Conservation (phyloP, 2,888 invertebrate species). For the Coenonympha arcania region DNA sequence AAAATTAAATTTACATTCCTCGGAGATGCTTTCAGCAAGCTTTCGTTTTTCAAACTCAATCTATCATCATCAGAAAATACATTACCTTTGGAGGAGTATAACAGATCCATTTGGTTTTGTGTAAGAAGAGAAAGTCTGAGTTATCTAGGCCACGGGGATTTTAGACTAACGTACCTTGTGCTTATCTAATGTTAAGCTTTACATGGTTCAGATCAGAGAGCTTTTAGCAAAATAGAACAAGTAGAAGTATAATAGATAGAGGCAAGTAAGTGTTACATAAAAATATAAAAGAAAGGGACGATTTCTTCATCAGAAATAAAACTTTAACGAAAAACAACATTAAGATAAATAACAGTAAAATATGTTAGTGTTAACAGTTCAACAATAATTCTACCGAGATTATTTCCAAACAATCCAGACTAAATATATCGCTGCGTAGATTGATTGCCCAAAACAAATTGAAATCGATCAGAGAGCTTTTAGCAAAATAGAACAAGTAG, state of each 20-base stretch:
- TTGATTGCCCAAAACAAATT: conserved; percentile 5
- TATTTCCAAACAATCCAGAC: not conserved
- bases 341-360: too few relatives aligned
- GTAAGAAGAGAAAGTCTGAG: conserved; percentile 23
- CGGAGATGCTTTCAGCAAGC: conserved; percentile 16
- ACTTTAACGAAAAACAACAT: too few relatives aligned
- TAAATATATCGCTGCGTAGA: not conserved
- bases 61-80: conserved; percentile 21
- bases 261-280: too few relatives aligned
- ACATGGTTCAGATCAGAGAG: not conserved
- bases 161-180: conserved; percentile 8
- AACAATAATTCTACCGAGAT: too few relatives aligned
- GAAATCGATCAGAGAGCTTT: not conserved
- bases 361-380: too few relatives aligned
- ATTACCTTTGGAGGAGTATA: conserved; percentile 16
- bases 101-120: conserved; percentile 22
- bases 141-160: conserved; percentile 21
- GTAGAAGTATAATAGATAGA: too few relatives aligned
- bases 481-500: too few relatives aligned
- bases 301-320: too few relatives aligned
- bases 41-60: conserved; percentile 21
- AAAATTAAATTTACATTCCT: not conserved
- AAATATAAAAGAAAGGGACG: too few relatives aligned
- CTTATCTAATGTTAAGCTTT: not conserved
- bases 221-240: not conserved